Conservation (phyloP, 2,113 vertebrate genomes). For the Gymnocephalus cernua region DNA sequence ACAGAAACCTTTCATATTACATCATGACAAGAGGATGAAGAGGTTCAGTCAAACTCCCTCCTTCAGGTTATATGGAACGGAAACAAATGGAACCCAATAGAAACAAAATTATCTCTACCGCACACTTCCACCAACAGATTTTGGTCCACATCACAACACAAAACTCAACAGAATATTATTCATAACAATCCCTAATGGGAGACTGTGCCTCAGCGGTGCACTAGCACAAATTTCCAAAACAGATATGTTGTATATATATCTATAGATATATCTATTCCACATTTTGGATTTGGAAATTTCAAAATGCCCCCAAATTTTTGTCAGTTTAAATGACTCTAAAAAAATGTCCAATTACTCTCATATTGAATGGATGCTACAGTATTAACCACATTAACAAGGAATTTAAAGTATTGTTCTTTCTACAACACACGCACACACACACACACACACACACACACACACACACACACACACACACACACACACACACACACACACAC, state of each 20-base stretch:
- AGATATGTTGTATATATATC: too few relatives aligned
- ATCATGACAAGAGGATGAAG: conserved; percentile 68
- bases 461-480: conserved; percentile 36
- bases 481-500: conserved; percentile 17
- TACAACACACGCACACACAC: conserved; percentile 3
- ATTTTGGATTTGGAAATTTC: conserved; percentile 49
- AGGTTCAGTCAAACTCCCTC: conserved; percentile 52
- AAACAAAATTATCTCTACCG: conserved; percentile 49
- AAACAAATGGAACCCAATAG: conserved; percentile 47
- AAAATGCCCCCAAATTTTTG: conserved; percentile 8
- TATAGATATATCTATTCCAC: conserved; percentile 68
- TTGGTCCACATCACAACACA: conserved; percentile 70
- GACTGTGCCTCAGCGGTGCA: conserved; percentile 41
- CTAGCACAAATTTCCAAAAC: conserved; percentile 72
- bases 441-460: conserved; percentile 33
- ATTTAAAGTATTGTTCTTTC: conserved; percentile 38
- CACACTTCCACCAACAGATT: conserved; percentile 58
- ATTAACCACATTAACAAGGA: conserved; percentile 48
- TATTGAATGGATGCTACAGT: conserved; percentile 10
- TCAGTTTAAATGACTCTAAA: conserved; percentile 36
- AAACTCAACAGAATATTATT: conserved; percentile 61
- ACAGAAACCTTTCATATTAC: conserved; percentile 62
- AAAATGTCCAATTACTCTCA: conserved; percentile 23
- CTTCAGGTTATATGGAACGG: conserved; percentile 58
- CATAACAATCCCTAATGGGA: conserved; percentile 70